Percentiles rank a stretch among this genome's conserved stretches.
Evolutionary conservation across 2,888 invertebrate species (phyloP).

Genomic region (Chesias legatella): DNA sequence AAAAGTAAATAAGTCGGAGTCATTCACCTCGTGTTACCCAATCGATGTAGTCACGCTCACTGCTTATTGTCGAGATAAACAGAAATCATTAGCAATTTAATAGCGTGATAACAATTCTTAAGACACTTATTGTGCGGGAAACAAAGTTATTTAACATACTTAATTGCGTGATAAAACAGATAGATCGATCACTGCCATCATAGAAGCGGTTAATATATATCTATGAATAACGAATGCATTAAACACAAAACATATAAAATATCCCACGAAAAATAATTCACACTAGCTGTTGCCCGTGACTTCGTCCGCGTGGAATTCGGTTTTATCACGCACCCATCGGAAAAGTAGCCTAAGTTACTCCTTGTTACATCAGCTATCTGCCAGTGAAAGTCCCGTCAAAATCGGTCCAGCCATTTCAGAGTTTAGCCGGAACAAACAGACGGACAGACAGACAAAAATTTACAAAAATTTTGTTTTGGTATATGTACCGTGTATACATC

Average conservation of each 20-base stretch:
- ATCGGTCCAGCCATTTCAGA: too few relatives aligned
- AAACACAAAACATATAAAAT: constrained; percentile 9
- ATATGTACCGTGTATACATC: too few relatives aligned
- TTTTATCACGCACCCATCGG: too few relatives aligned
- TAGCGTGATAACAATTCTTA: constrained; percentile 34
- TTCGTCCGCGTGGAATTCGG: too few relatives aligned
- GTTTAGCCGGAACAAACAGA: too few relatives aligned
- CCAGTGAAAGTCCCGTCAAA: too few relatives aligned
- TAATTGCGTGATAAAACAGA: constrained; percentile 10
- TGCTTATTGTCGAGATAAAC: constrained; percentile 30
- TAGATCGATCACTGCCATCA: constrained; percentile 7
- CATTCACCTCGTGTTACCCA: constrained; percentile 30
- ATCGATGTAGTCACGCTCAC: constrained; percentile 38
- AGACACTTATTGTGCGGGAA: constrained; percentile 28
- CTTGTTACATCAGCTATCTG: too few relatives aligned
- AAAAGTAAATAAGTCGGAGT: constrained; percentile 9
- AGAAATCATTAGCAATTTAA: constrained; percentile 33
- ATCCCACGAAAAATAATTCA: too few relatives aligned
- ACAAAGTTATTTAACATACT: constrained; percentile 10
- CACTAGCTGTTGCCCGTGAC: too few relatives aligned
- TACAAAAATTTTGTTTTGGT: too few relatives aligned
- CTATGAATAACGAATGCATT: constrained; percentile 7
- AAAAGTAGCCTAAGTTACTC: too few relatives aligned
- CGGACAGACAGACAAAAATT: too few relatives aligned
- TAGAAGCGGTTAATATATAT: constrained; percentile 12